These are phyloP conservation scores for Ceyx cyanopectus DNA, from an alignment of 2,113 vertebrate species.

Conservation along the genomic window DNA sequence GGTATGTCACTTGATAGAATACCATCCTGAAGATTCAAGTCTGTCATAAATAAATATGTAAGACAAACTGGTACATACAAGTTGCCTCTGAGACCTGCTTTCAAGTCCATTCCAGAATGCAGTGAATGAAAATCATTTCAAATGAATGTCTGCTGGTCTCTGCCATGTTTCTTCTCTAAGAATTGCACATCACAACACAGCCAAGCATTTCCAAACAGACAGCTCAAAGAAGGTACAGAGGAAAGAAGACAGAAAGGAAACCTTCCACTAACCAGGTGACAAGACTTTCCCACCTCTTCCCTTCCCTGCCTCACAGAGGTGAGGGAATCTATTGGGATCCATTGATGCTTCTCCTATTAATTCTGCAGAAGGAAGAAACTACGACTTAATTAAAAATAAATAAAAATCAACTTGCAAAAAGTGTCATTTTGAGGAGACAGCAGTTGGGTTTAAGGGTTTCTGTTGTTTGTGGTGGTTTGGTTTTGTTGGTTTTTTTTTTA, in stretches of 20 bases:
- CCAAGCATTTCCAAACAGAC: constrained; percentile 3
- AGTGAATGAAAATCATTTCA: constrained; percentile 75
- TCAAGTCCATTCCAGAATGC: constrained; percentile 72
- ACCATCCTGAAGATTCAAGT: constrained; percentile 72
- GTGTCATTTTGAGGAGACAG: not conserved
- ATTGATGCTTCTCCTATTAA: not conserved
- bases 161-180: constrained; percentile 50
- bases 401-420: not conserved
- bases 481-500: not conserved
- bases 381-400: not conserved
- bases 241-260: not conserved
- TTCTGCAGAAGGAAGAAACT: not conserved
- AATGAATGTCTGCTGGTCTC: constrained; percentile 75
- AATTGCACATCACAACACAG: constrained; percentile 20
- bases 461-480: not conserved
- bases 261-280: not conserved
- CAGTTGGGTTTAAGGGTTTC: not conserved
- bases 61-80: constrained; percentile 73
- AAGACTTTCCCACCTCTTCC: not conserved
- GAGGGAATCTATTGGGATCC: not conserved
- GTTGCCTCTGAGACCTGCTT: constrained; percentile 79
- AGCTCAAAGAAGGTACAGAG: constrained; percentile 21
- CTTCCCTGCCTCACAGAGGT: not conserved
- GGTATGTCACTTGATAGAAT: constrained; percentile 76
- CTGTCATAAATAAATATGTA: constrained; percentile 70